These are phyloP conservation scores for Bursaphelenchus okinawaensis DNA, from an alignment of 2,888 invertebrate genomes.

Conservation along the genomic window DNA sequence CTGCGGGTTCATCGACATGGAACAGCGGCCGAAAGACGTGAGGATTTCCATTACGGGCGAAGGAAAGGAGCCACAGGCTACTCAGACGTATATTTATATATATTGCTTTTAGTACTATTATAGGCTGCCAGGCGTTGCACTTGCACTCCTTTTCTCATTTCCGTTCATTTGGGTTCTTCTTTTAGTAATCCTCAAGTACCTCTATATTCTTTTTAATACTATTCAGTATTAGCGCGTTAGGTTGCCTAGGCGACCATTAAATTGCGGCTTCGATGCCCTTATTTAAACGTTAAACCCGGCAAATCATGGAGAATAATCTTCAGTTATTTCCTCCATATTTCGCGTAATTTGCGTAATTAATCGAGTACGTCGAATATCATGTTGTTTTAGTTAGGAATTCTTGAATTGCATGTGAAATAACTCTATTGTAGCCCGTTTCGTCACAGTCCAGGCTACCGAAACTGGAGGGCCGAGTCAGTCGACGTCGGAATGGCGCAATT, in stretches of 20 bases:
- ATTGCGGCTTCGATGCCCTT: neutral
- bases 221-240: neutral
- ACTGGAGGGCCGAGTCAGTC: neutral
- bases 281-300: neutral
- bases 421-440: neutral
- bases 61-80: slow-evolving; percentile 1
- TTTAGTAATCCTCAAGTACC: neutral
- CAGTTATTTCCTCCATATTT: no score
- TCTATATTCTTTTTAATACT: neutral
- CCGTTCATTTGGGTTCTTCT: neutral
- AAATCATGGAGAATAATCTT: neutral
- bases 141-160: neutral
- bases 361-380: no score
- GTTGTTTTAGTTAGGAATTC: no score
- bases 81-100: neutral
- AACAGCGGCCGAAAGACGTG: neutral
- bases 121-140: neutral
- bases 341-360: no score
- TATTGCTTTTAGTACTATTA: neutral
- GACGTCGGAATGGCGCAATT: neutral
- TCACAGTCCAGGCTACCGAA: neutral
- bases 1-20: neutral
- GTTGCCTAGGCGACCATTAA: neutral
- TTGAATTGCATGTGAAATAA: neutral
- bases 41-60: slow-evolving; percentile 3